Percentiles rank a stretch among this genome's conserved stretches.
Evolutionary conservation across 2,888 invertebrate genomes (phyloP).

Genomic region (Melanchra persicariae): DNA sequence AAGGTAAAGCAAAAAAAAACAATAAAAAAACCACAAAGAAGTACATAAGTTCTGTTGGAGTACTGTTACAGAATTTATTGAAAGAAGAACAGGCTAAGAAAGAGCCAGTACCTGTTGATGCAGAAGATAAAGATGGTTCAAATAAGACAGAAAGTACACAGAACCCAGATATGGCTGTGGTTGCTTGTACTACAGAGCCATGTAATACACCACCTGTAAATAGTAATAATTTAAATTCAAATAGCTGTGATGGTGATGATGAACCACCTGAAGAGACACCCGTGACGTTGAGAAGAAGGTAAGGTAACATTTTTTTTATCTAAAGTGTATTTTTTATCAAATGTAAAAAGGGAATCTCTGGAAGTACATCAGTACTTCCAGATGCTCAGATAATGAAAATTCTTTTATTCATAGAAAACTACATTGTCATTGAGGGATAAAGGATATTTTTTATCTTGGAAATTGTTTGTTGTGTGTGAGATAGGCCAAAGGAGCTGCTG

Average conservation of each 20-base stretch:
- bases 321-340: too few species aligned
- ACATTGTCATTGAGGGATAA: too few species aligned
- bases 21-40: constrained; percentile 76
- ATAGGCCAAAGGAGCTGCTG: too few species aligned
- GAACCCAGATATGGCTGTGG: constrained; percentile 58
- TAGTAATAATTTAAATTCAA: constrained; percentile 70
- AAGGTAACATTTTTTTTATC: background rate
- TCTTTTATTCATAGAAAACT: too few species aligned
- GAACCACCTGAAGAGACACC: constrained; percentile 89
- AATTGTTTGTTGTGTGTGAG: too few species aligned
- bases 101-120: constrained; percentile 73
- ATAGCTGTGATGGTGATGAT: constrained; percentile 84
- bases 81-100: constrained; percentile 82
- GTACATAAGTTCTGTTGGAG: constrained; percentile 90
- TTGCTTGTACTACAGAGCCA: constrained; percentile 48
- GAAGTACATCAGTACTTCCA: too few species aligned
- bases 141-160: constrained; percentile 27
- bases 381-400: background rate
- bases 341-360: too few species aligned
- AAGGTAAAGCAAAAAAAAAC: constrained; percentile 75
- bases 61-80: constrained; percentile 89
- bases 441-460: too few species aligned
- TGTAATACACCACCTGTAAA: constrained; percentile 62
- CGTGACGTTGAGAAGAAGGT: constrained; percentile 90
- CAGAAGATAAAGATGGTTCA: constrained; percentile 74